Conservation (phyloP, 2,888 invertebrate species). For the Gari tellinella region DNA sequence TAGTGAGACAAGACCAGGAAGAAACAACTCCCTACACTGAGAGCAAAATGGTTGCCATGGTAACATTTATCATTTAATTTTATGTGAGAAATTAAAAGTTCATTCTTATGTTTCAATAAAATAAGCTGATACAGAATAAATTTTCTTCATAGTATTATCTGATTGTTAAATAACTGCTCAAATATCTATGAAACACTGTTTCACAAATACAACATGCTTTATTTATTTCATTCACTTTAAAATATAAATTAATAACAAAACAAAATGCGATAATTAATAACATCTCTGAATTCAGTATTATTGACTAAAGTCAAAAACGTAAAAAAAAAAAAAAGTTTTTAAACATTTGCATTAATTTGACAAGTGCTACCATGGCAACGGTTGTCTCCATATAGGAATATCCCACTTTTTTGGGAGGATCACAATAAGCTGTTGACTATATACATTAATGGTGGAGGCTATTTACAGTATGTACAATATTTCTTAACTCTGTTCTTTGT, state of each 20-base stretch:
- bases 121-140: no score
- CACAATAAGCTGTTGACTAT: slow-evolving; percentile 55
- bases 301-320: slow-evolving; percentile 1
- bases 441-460: slow-evolving; percentile 34
- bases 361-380: slow-evolving; percentile 25
- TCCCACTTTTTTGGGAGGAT: slow-evolving; percentile 48
- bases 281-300: background rate
- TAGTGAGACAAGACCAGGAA: slow-evolving; percentile 64
- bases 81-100: no score
- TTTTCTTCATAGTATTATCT: no score
- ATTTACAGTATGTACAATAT: slow-evolving; percentile 18
- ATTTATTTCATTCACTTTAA: no score
- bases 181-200: no score
- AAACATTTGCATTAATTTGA: background rate
- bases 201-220: no score
- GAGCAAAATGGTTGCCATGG: slow-evolving; percentile 45
- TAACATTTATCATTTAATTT: slow-evolving; percentile 39
- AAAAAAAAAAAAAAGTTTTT: background rate
- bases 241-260: no score
- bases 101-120: no score
- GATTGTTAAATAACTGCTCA: no score
- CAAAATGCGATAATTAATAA: background rate
- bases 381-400: slow-evolving; percentile 40
- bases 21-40: slow-evolving; percentile 53
- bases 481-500: slow-evolving; percentile 16